These are phyloP conservation scores for Myotis myotis DNA, from an alignment of 2,797 vertebrate species.

Conservation along the genomic window DNA sequence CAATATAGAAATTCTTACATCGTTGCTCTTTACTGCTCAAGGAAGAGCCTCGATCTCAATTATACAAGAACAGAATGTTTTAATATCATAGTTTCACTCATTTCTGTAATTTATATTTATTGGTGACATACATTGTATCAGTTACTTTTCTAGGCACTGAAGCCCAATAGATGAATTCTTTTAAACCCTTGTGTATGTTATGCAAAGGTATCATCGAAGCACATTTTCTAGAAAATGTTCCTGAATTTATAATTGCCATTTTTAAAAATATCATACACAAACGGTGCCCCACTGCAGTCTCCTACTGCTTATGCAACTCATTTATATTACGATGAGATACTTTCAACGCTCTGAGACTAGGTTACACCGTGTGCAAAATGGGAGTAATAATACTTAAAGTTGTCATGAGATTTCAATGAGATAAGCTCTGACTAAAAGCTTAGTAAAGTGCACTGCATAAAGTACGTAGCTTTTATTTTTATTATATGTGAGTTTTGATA, in stretches of 20 bases:
- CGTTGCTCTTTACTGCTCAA: neutral
- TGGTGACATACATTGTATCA: neutral
- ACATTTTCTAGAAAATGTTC: neutral
- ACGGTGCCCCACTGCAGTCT: neutral
- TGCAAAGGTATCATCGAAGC: neutral
- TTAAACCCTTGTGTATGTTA: neutral
- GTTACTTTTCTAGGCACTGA: neutral
- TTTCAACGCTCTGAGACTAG: neutral
- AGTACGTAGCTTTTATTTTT: neutral
- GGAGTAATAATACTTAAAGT: neutral
- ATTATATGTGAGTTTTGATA: neutral
- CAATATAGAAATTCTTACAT: neutral
- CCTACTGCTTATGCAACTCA: neutral
- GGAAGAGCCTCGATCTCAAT: neutral
- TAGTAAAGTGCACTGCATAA: neutral
- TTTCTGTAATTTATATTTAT: neutral
- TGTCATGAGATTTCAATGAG: neutral
- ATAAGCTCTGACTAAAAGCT: neutral
- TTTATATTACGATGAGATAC: neutral
- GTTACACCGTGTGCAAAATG: neutral
- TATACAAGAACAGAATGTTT: neutral
- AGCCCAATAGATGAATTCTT: neutral
- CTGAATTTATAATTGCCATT: neutral
- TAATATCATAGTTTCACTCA: neutral
- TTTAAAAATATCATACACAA: neutral